These are phyloP conservation scores for Mystacides longicornis DNA, from an alignment of 2,888 invertebrate species.

Conservation along the genomic window DNA sequence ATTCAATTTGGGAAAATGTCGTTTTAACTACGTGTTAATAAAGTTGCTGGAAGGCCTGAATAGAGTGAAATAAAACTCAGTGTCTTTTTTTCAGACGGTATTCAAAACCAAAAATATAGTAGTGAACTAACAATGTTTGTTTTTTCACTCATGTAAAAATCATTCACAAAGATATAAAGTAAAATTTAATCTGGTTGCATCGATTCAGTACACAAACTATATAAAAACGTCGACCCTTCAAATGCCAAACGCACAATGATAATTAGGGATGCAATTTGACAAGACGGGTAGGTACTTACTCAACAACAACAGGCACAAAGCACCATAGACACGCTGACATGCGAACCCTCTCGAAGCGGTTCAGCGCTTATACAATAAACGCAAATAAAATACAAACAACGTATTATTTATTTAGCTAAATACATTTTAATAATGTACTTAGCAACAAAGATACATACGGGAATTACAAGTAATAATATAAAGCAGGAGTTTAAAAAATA, in stretches of 20 bases:
- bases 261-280: conserved; percentile 2
- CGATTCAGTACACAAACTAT: background rate
- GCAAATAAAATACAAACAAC: background rate
- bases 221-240: background rate
- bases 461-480: too few relatives aligned
- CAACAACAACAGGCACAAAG: background rate
- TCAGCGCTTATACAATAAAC: too few relatives aligned
- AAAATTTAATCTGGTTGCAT: background rate
- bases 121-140: too few relatives aligned
- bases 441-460: background rate
- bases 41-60: too few relatives aligned
- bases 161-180: background rate
- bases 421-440: background rate
- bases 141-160: background rate
- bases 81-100: too few relatives aligned
- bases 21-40: too few relatives aligned
- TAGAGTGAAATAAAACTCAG: too few relatives aligned
- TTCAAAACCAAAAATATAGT: too few relatives aligned
- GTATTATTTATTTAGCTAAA: background rate
- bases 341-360: background rate
- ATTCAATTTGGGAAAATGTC: too few relatives aligned
- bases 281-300: too few relatives aligned
- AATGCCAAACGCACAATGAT: background rate
- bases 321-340: background rate
- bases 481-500: too few relatives aligned